Conservation (phyloP, 1,140 invertebrate genomes). For the Holcopasites calliopsidis region DNA sequence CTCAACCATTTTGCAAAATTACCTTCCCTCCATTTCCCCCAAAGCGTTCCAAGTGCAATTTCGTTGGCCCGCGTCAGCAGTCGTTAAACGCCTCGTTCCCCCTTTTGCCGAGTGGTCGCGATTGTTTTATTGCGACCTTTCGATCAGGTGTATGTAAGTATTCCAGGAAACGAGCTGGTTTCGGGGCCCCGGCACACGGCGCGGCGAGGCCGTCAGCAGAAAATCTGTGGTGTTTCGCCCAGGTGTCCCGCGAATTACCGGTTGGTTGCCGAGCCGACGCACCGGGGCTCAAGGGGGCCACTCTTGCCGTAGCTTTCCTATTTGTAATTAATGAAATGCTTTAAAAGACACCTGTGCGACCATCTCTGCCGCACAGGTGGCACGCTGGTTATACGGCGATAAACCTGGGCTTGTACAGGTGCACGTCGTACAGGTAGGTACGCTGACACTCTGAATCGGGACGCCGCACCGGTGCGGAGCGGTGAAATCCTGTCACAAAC, state of each 20-base stretch:
- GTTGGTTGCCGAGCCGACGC: background rate
- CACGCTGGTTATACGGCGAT: conserved; percentile 59
- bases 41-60: background rate
- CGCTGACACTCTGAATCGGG: conserved; percentile 59
- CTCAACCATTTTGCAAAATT: no score
- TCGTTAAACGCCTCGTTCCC: background rate
- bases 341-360: conserved; percentile 75
- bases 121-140: conserved; percentile 8
- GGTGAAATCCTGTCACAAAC: conserved; percentile 50
- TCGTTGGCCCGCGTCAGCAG: background rate
- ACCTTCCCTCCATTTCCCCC: background rate
- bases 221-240: conserved; percentile 45
- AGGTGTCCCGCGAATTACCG: conserved; percentile 43
- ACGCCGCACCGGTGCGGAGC: conserved; percentile 35
- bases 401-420: conserved; percentile 62
- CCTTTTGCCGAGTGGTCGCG: background rate
- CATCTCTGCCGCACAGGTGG: conserved; percentile 71
- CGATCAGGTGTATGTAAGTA: conserved; percentile 3
- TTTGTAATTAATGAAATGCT: conserved; percentile 77
- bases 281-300: background rate
- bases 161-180: conserved; percentile 42
- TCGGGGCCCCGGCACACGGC: conserved; percentile 21
- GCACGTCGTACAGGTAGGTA: conserved; percentile 55
- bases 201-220: conserved; percentile 51
- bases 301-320: conserved; percentile 66